Base-by-base conservation (phyloP, 2,888 invertebrate genomes). In the Latrodectus elegans region DNA sequence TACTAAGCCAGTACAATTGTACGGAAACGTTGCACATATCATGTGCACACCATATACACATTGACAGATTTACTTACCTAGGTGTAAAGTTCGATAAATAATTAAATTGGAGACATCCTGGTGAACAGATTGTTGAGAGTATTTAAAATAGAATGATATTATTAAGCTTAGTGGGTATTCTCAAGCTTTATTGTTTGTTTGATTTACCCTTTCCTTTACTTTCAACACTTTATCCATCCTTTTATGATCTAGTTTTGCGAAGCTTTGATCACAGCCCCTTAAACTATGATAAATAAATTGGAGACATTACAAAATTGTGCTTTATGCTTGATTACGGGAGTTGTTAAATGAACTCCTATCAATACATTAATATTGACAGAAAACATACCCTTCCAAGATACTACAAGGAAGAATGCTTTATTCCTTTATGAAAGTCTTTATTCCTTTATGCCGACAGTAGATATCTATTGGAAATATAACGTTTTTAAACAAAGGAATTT, bases 231-330 rank as follows among this genome's bases (percentile, higher is more conserved):
- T 65, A 67, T 81, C 14, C 60, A 73, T 11, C 73, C 73, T 73
- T n/a, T 81, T 8, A 72, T 80, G n/a, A 65, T 51, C 17, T 72
- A 72, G 14, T 79, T 55, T 22, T 79, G 79, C 49, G 38, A 71
- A 38, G 60, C 22, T 49, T 22, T 71, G 26, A n/a, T 76, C 11
- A 17, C 76, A 17, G 60, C 74, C 26, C 6, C 14, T 17, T 6
- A 60, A 55, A 55, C 10, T 14, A 49, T 10, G 60, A 11, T 75
- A n/a, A 60, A 75, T 12, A 75, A 75, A 75, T 14, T 75, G 17
- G 74, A 75, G 17, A 0, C 52, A 53, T 4, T 60, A 3, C 74
- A 75, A 75, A 75, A 75, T 53, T 60, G 60, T 55, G 74, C 74
- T 70, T 14, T 22, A 22, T 11, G 1, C 1, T 70, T 70, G 68